Conservation (phyloP, 1,140 invertebrate genomes). For the Ptiloglossa arizonensis region DNA sequence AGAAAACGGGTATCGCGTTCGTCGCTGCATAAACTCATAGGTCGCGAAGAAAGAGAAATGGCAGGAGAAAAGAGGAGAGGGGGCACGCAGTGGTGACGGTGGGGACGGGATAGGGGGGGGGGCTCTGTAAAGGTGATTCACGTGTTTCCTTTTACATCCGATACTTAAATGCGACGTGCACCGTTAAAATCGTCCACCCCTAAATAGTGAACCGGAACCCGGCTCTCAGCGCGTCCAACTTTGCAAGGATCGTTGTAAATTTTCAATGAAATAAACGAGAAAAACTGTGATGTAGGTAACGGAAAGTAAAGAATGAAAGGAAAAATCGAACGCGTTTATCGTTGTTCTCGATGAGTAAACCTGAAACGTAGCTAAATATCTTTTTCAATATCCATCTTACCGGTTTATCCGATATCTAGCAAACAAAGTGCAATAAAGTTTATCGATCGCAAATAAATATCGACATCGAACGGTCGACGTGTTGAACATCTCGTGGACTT, state of each 20-base stretch:
- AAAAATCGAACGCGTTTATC: no score
- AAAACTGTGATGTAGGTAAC: no score
- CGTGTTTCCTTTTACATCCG: conserved; percentile 25
- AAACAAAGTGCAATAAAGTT: no score
- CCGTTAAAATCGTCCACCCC: conserved; percentile 14
- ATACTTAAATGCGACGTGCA: conserved; percentile 16
- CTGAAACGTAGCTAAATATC: no score
- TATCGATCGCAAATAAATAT: no score
- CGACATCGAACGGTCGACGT: no score
- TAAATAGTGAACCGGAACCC: conserved; percentile 1
- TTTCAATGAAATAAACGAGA: no score
- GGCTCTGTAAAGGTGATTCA: conserved; percentile 17
- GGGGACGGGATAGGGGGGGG: neutral
- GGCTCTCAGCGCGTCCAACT: neutral
- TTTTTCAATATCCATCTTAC: no score
- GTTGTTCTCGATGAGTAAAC: no score
- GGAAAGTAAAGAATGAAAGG: no score
- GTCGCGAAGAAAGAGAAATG: conserved; percentile 41
- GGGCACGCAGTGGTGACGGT: neutral
- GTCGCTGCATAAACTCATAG: conserved; percentile 8
- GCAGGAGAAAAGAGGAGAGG: conserved; percentile 9
- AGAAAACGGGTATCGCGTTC: conserved; percentile 22
- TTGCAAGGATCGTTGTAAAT: neutral
- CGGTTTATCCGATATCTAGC: no score
- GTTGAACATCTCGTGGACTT: no score